Evolutionary conservation across 1,140 invertebrate genomes (phyloP), one percentile per base, ranked within the genome.

Genomic region (Parasteatoda tepidariorum): DNA sequence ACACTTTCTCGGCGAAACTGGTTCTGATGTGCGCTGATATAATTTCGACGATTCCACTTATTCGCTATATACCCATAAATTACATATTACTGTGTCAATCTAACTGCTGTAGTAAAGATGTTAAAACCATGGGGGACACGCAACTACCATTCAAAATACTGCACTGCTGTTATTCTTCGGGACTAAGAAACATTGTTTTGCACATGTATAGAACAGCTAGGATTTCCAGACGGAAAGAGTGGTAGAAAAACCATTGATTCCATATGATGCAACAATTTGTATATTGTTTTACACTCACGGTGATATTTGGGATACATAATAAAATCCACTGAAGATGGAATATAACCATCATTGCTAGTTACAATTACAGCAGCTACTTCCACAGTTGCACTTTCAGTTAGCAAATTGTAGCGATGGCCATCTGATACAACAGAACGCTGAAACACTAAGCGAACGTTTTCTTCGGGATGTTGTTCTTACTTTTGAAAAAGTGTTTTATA

Each of bases 81-180:
- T 18, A 74, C 28, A 55, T 57, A 86, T 34, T 86, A 85, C 13
- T 86, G 81, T 15, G 33, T 26, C 6, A 86, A 33, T 73, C 86
- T 86, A 41, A 86, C 86, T 15, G 85, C 7, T 48, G 41, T 9
- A 48, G 41, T 48, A 18, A 48, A 48, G 41, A 48, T 18, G 18
- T 18, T 48, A 48, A 48, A 48, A 48, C 18, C 41, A 9, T 7
- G 7, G 18, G 18, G 41, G 41, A 48, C 41, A 9, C 41, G 41
- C 41, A 48, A 48, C 41, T 18, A 18, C 41, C 41, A 48, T 48
- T 7, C 41, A n/a, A 48, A 48, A 48, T n/a, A n/a, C n/a, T n/a
- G n/a, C n/a, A n/a, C n/a, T n/a, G n/a, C n/a, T n/a, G n/a, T n/a
- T n/a, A n/a, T n/a, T n/a, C n/a, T n/a, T n/a, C n/a, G n/a, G n/a